Percentiles rank a stretch among this genome's conserved stretches.
Evolutionary conservation across 2,888 invertebrate species (phyloP).

Genomic region (Gnatocerus cornutus): DNA sequence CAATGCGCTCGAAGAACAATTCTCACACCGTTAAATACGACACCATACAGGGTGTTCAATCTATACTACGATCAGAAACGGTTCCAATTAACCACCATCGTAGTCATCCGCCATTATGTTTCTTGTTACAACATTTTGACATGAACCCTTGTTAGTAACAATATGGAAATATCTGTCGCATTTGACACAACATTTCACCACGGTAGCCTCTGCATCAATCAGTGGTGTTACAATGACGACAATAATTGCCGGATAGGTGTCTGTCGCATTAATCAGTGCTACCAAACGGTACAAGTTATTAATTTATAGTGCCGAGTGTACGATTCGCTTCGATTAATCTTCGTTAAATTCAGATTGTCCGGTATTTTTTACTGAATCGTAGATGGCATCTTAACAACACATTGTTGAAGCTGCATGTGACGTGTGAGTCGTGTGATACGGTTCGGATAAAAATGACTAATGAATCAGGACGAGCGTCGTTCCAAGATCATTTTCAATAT

Average conservation of each 20-base stretch:
- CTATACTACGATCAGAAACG: no score
- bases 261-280: conserved; percentile 62
- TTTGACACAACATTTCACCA: conserved; percentile 3
- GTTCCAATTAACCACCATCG: no score
- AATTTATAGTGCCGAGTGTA: conserved; percentile 61
- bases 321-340: conserved; percentile 67
- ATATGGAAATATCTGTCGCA: neutral
- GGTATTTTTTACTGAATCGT: conserved; percentile 59
- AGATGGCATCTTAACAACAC: conserved; percentile 67
- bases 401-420: conserved; percentile 64
- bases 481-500: conserved; percentile 49
- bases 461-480: conserved; percentile 53
- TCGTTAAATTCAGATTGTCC: conserved; percentile 69
- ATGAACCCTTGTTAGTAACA: neutral
- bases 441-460: conserved; percentile 66
- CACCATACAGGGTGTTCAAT: no score
- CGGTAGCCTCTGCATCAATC: conserved; percentile 59
- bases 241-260: conserved; percentile 62
- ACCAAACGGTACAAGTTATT: conserved; percentile 60
- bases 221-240: conserved; percentile 62
- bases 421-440: conserved; percentile 61
- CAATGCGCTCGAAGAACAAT: no score
- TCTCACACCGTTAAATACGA: no score
- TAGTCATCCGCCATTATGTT: no score
- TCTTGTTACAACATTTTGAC: conserved; percentile 1